Evolutionary conservation across 2,888 invertebrate species (phyloP).

Genomic region (Diabrotica balteata): DNA sequence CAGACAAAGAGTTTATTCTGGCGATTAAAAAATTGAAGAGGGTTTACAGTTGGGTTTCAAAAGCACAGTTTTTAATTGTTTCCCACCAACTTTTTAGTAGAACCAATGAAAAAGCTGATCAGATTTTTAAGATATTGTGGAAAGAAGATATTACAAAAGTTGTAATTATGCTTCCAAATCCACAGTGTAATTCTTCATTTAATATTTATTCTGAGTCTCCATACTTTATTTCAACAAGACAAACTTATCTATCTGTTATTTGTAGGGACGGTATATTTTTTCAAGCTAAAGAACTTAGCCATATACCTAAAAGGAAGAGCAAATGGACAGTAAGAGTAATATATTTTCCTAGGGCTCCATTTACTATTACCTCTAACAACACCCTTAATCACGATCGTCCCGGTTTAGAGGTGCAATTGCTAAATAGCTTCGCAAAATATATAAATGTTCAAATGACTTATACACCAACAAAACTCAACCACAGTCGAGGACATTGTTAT

Average conservation of each 20-base stretch:
- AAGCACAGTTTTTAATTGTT: background rate
- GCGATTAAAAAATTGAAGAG: background rate
- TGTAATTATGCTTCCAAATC: background rate
- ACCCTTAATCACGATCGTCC: background rate
- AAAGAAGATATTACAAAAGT: background rate
- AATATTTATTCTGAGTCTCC: background rate
- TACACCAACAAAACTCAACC: background rate
- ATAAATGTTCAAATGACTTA: background rate
- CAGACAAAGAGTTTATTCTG: too few species aligned
- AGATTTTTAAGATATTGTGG: background rate
- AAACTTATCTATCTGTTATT: background rate
- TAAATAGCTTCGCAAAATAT: background rate
- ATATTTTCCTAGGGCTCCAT: background rate
- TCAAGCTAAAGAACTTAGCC: background rate
- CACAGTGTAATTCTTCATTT: background rate
- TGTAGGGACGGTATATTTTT: background rate
- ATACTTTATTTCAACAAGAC: background rate
- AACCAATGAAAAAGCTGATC: background rate
- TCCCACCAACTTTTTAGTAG: background rate
- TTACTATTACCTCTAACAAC: background rate
- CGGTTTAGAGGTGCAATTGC: background rate
- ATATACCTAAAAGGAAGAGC: background rate
- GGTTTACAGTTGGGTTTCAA: background rate
- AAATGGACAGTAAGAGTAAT: background rate
- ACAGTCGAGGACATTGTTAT: background rate